Percentiles rank a stretch among this genome's conserved stretches.
Conservation (phyloP, 2,888 invertebrate genomes). For the Balanococcus diminutus region DNA sequence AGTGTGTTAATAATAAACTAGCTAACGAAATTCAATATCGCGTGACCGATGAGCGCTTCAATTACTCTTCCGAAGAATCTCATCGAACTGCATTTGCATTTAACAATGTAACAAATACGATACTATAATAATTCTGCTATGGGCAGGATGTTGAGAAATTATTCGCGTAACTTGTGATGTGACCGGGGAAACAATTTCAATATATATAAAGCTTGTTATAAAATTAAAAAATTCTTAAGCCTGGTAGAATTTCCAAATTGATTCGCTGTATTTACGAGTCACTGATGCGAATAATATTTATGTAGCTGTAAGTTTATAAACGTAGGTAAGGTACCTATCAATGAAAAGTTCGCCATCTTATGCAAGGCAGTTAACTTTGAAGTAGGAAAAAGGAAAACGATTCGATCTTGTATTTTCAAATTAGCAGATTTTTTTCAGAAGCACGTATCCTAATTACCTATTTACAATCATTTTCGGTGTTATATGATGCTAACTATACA, state of each 20-base stretch:
- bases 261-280: not conserved
- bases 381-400: not conserved
- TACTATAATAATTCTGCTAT: not conserved
- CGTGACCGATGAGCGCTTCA: constrained; percentile 44
- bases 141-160: constrained; percentile 30
- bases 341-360: not conserved
- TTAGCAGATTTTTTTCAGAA: not conserved
- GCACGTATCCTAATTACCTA: constrained; percentile 36
- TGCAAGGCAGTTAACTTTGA: not conserved
- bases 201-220: not conserved
- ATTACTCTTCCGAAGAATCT: constrained; percentile 18
- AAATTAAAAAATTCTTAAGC: not conserved
- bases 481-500: not conserved
- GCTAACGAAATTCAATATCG: constrained; percentile 33
- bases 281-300: constrained; percentile 2
- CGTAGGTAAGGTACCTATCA: not conserved
- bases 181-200: not conserved
- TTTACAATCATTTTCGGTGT: constrained; percentile 13
- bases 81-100: constrained; percentile 36
- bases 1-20: constrained; percentile 15
- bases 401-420: not conserved
- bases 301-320: too few species aligned
- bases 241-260: not conserved
- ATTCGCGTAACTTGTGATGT: not conserved
- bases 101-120: not conserved